Percentiles rank a stretch among this genome's conserved stretches.
These are phyloP conservation scores for Rutpela maculata DNA, from an alignment of 2,888 invertebrate species.

Conservation along the genomic window DNA sequence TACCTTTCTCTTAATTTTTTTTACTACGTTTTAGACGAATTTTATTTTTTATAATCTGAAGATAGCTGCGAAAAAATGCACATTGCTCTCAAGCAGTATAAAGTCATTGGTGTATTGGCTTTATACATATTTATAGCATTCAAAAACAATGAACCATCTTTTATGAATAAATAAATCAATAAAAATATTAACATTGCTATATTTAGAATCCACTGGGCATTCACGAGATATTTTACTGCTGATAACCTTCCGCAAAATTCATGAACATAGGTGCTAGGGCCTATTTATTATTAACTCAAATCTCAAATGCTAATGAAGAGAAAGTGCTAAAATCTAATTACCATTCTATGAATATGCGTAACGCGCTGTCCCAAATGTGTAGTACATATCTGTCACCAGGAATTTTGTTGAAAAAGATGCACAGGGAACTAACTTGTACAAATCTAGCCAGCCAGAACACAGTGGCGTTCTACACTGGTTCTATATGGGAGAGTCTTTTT, in stretches of 20 bases:
- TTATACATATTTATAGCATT: neutral
- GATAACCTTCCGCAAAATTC: constrained; percentile 2
- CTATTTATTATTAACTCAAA: neutral
- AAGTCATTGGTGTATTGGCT: neutral
- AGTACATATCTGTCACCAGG: neutral
- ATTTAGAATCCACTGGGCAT: neutral
- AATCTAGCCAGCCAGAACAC: neutral
- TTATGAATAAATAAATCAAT: constrained; percentile 7
- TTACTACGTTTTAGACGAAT: neutral
- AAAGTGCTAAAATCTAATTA: constrained; percentile 1
- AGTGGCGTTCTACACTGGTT: neutral
- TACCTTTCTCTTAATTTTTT: neutral
- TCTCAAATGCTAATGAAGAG: neutral
- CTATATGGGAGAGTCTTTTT: neutral
- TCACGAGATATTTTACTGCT: neutral
- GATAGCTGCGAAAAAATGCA: neutral
- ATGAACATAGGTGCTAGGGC: neutral
- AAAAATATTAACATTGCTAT: neutral
- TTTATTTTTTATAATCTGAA: neutral
- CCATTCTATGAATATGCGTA: neutral
- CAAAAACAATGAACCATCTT: neutral
- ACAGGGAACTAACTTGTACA: neutral
- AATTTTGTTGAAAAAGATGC: neutral
- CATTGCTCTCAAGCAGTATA: neutral
- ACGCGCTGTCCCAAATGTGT: neutral